phyloP scores from a whole-genome alignment of 2,888 invertebrate species.

The Lasioglossum marginatum region DNA sequence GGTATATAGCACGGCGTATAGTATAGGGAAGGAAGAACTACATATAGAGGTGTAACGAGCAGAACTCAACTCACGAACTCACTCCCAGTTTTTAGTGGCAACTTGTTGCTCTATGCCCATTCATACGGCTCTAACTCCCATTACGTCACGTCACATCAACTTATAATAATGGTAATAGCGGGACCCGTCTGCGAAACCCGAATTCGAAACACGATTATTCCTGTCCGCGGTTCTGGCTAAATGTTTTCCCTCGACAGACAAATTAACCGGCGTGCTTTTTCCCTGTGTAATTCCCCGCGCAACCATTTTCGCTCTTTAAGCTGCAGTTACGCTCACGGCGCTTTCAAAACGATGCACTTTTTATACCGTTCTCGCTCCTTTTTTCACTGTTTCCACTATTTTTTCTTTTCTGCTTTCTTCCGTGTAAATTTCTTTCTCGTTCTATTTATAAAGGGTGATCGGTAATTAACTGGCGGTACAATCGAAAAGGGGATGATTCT shows the following conservation, averaged over 20 bases:
- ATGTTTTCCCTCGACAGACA: constrained; percentile 56
- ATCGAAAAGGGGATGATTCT: too few relatives aligned
- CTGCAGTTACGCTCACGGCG: neutral
- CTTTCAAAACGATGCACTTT: neutral
- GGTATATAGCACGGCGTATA: constrained; percentile 81
- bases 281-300: neutral
- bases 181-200: constrained; percentile 69
- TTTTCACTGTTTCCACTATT: neutral
- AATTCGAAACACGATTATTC: constrained; percentile 80
- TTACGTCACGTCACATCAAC: constrained; percentile 85
- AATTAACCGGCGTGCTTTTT: constrained; percentile 59
- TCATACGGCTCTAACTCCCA: constrained; percentile 85
- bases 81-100: constrained; percentile 85
- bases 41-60: constrained; percentile 85
- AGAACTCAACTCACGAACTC: constrained; percentile 85
- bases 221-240: constrained; percentile 58
- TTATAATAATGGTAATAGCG: constrained; percentile 84
- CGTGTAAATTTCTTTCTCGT: neutral
- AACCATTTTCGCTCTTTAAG: constrained; percentile 9
- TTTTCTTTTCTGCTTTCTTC: too few relatives aligned
- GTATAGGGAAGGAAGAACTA: constrained; percentile 84
- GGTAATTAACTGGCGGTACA: neutral
- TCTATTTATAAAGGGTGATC: neutral
- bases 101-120: constrained; percentile 85
- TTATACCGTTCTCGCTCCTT: neutral